Conservation (phyloP, 92 coral and sea anemone genomes). For the Zoanthus gigantus region DNA sequence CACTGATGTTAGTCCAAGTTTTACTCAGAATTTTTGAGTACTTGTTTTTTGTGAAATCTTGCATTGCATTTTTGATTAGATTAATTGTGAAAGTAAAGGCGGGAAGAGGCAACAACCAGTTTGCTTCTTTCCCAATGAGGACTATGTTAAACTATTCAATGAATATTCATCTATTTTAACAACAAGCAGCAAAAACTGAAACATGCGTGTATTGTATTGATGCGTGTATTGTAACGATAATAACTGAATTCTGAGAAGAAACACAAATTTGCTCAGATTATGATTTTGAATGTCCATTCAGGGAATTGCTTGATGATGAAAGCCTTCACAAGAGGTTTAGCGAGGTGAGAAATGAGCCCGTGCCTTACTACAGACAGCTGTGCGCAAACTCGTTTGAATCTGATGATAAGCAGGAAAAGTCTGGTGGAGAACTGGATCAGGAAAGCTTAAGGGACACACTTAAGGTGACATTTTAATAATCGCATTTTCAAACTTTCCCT, state of each 20-base stretch:
- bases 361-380: constrained; percentile 94
- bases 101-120: neutral
- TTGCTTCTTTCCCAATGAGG: too few species aligned
- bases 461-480: constrained; percentile 21
- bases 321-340: constrained; percentile 79
- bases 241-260: neutral
- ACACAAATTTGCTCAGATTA: neutral
- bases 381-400: constrained; percentile 37
- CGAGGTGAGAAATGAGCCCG: constrained; percentile 88
- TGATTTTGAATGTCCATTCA: constrained; percentile 28
- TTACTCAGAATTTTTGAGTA: too few species aligned
- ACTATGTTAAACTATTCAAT: too few species aligned
- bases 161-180: too few species aligned
- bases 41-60: neutral
- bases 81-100: neutral
- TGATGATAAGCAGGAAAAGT: neutral
- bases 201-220: too few species aligned
- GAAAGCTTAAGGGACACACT: neutral
- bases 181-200: too few species aligned
- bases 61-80: neutral
- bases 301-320: constrained; percentile 93
- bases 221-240: too few species aligned
- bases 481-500: neutral
- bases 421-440: constrained; percentile 31
- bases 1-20: too few species aligned